Evolutionary conservation across 2,113 vertebrate species (phyloP).

Genomic region (Pseudopodoces humilis): DNA sequence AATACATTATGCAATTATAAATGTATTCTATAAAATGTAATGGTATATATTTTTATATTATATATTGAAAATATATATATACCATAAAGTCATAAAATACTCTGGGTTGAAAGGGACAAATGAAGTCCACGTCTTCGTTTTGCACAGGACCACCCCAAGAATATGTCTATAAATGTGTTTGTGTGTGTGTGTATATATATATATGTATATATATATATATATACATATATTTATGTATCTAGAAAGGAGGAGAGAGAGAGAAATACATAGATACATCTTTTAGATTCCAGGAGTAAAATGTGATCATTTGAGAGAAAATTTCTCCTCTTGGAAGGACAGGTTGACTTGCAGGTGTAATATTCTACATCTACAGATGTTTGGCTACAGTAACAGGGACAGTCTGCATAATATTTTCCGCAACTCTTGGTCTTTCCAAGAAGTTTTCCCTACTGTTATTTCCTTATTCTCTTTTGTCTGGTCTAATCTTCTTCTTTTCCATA

Average conservation of each 20-base stretch:
- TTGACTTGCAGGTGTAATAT: background rate
- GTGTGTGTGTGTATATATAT: too few species aligned
- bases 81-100: background rate
- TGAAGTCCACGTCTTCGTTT: background rate
- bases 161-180: rapidly evolving
- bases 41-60: too few species aligned
- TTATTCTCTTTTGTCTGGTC: background rate
- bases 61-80: too few species aligned
- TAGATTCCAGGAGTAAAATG: background rate
- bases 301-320: background rate
- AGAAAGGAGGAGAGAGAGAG: background rate
- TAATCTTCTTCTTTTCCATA: background rate
- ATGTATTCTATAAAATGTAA: too few species aligned
- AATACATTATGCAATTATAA: too few species aligned
- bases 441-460: background rate
- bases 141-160: background rate
- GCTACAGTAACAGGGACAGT: rapidly evolving
- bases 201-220: too few species aligned
- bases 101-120: background rate
- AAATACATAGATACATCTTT: background rate
- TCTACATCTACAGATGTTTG: background rate
- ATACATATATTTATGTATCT: too few species aligned
- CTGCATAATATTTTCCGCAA: background rate
- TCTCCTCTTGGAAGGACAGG: background rate
- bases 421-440: background rate